Conservation (phyloP, 2,113 vertebrate genomes). For the Prolemur simus region DNA sequence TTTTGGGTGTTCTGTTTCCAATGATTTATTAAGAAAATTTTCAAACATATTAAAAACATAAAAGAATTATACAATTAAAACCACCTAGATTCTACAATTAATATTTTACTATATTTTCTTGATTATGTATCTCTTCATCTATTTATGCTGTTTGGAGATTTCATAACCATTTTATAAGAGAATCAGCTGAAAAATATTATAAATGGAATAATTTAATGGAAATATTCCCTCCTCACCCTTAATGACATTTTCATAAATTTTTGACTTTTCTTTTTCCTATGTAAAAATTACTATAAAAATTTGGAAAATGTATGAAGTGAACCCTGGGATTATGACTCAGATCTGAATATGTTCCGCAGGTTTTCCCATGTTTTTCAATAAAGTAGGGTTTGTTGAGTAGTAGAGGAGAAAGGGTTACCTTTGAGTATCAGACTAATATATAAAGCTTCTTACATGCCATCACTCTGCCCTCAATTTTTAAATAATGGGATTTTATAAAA, state of each 20-base stretch:
- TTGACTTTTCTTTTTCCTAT: not conserved
- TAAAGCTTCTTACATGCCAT: slow-evolving; percentile 77
- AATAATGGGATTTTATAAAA: slow-evolving; percentile 85
- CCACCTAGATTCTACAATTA: not conserved
- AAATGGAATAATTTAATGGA: not conserved
- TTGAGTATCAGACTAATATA: slow-evolving; percentile 76
- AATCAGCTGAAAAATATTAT: not conserved
- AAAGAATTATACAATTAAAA: not conserved
- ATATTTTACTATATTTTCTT: slow-evolving; percentile 2
- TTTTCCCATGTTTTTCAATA: slow-evolving; percentile 50
- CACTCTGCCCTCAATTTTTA: slow-evolving; percentile 82
- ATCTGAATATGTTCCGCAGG: slow-evolving; percentile 39
- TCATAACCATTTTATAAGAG: not conserved
- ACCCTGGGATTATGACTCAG: not conserved
- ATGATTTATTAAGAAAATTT: not conserved
- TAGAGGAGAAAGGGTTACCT: slow-evolving; percentile 71
- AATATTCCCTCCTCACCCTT: not conserved
- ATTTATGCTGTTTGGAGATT: not conserved
- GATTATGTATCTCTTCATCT: not conserved
- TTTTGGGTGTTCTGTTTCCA: not conserved
- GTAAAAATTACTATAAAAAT: slow-evolving; percentile 5
- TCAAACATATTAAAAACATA: not conserved
- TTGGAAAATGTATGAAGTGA: not conserved
- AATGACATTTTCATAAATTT: not conserved
- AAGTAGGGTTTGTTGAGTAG: slow-evolving; percentile 44